Evolutionary conservation across 2,113 vertebrate species (phyloP).

Genomic region (Brevimyrus niger): DNA sequence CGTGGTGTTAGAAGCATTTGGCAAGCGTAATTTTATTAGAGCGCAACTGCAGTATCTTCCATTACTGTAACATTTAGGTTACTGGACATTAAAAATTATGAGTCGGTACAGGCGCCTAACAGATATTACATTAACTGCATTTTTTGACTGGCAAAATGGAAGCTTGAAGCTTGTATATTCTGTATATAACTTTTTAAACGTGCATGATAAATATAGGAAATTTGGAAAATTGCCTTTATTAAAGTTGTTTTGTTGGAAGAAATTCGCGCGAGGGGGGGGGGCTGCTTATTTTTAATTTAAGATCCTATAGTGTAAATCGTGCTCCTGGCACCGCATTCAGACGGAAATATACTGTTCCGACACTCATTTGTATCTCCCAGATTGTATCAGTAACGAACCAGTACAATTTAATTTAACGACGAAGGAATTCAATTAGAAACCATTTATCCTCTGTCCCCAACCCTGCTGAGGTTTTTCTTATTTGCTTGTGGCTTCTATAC

Average conservation of each 20-base stretch:
- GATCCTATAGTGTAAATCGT: conserved; percentile 46
- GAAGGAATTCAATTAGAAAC: not conserved
- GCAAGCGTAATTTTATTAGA: conserved; percentile 25
- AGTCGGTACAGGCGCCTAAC: conserved; percentile 14
- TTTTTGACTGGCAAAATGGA: conserved; percentile 9
- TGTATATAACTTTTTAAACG: conserved; percentile 56
- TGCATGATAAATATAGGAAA: conserved; percentile 47
- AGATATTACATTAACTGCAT: not conserved
- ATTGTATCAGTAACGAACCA: conserved; percentile 37
- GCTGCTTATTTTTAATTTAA: conserved; percentile 29
- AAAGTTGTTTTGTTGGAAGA: conserved; percentile 43
- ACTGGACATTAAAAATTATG: conserved; percentile 8
- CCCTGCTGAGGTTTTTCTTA: conserved; percentile 32
- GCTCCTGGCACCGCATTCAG: conserved; percentile 46
- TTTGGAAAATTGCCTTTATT: conserved; percentile 49
- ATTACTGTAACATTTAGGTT: conserved; percentile 17
- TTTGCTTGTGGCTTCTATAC: conserved; percentile 44
- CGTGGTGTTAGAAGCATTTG: conserved; percentile 4
- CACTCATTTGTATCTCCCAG: conserved; percentile 32
- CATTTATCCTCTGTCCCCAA: not conserved
- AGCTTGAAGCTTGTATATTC: conserved; percentile 26
- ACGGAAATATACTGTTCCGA: conserved; percentile 51
- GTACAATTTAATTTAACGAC: conserved; percentile 4
- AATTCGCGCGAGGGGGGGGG: conserved; percentile 41
- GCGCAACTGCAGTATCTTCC: conserved; percentile 14